A percentile compares a stretch with the other conserved stretches of the same genome.
Evolutionary conservation across 2,888 invertebrate species (phyloP).

Genomic region (Cistogaster globosa): DNA sequence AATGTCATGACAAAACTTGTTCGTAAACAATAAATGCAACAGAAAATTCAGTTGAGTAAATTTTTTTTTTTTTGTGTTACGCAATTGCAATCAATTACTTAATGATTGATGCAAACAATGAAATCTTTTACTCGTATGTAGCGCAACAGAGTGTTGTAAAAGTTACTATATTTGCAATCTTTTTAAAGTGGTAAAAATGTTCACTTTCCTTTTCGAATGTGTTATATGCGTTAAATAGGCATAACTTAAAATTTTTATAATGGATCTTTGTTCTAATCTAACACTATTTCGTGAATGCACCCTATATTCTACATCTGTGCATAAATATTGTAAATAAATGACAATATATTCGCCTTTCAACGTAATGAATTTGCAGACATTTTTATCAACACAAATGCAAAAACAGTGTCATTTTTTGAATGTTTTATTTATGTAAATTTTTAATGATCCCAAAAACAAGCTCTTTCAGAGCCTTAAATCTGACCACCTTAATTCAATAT

Average conservation of each 20-base stretch:
- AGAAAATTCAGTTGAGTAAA: not conserved
- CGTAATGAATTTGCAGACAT: not conserved
- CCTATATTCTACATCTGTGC: not conserved
- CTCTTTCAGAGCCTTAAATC: constrained; percentile 9
- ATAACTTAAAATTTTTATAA: no score
- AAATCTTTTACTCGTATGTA: not conserved
- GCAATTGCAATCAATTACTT: constrained; percentile 31
- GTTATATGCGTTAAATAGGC: no score
- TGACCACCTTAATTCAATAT: constrained; percentile 1
- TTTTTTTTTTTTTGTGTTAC: not conserved
- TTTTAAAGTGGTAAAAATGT: no score
- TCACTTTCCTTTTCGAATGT: no score
- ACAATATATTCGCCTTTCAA: not conserved
- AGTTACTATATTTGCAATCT: no score
- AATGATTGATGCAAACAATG: constrained; percentile 32
- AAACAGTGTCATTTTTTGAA: constrained; percentile 21
- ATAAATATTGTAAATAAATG: not conserved
- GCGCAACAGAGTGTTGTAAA: no score
- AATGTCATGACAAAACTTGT: constrained; percentile 1
- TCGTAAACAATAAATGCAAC: constrained; percentile 18
- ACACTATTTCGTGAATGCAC: not conserved
- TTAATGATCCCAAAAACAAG: constrained; percentile 32
- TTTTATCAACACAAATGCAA: constrained; percentile 18
- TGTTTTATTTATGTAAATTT: constrained; percentile 58
- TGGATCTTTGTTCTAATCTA: no score